A percentile compares a stretch with the other conserved stretches of the same genome.
Evolutionary conservation across 35 echinoderm and acorn worm genomes (phyloP).

Genomic region (Strongylocentrotus purpuratus): DNA sequence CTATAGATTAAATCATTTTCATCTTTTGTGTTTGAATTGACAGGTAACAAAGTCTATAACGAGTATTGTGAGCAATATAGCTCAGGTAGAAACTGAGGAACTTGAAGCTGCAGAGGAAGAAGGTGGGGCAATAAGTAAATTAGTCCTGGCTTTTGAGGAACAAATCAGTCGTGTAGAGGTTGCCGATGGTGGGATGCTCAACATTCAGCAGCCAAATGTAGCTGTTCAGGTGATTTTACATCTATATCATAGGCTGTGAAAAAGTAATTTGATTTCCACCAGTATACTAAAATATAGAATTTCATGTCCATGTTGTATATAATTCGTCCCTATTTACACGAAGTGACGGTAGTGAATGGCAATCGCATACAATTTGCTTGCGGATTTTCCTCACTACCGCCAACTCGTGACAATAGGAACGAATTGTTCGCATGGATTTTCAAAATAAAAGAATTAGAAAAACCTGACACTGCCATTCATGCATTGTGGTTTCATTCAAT

Average conservation of each 20-base stretch:
- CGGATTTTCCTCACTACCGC: too few relatives aligned
- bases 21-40: neutral
- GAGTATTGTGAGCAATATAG: neutral
- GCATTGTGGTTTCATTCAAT: too few relatives aligned
- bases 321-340: too few relatives aligned
- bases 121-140: neutral
- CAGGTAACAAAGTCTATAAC: neutral
- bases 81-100: neutral
- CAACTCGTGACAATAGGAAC: too few relatives aligned
- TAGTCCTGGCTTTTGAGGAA: neutral
- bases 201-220: conserved; percentile 25
- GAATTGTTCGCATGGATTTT: too few relatives aligned
- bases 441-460: too few relatives aligned
- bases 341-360: too few relatives aligned
- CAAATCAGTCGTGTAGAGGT: neutral
- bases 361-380: too few relatives aligned
- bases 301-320: neutral
- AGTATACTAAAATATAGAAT: neutral
- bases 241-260: neutral
- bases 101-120: neutral
- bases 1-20: too few relatives aligned
- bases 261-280: neutral
- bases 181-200: neutral
- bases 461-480: too few relatives aligned
- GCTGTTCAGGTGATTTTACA: neutral